These are phyloP conservation scores for Trichogramma pretiosum DNA, from an alignment of 1,140 invertebrate species.

Conservation along the genomic window DNA sequence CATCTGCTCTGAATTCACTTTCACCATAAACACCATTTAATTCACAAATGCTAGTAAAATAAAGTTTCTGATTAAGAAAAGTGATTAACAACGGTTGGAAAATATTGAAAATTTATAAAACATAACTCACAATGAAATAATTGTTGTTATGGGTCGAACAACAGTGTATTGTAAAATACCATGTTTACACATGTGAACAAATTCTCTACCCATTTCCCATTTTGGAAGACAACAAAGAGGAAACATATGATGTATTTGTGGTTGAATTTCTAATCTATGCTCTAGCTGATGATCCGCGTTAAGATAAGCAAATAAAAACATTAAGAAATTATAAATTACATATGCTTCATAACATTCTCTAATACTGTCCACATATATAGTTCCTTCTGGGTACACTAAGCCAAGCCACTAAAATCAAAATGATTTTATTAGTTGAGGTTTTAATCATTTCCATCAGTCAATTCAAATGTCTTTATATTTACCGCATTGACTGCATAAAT, in stretches of 20 bases:
- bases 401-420: constrained; percentile 65
- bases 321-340: constrained; percentile 98
- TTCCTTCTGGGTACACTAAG: constrained; percentile 68
- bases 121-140: constrained; percentile 74
- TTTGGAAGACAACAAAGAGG: constrained; percentile 74
- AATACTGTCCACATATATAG: constrained; percentile 85
- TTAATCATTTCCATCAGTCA: constrained; percentile 7
- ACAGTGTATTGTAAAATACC: constrained; percentile 92
- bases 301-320: constrained; percentile 84
- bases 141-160: constrained; percentile 77
- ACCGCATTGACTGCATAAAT: constrained; percentile 92
- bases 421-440: constrained; percentile 1
- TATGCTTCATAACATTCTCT: constrained; percentile 94
- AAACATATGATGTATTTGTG: constrained; percentile 76
- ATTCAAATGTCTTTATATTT: constrained; percentile 50
- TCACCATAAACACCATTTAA: constrained; percentile 78
- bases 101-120: not conserved
- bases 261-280: constrained; percentile 71
- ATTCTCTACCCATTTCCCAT: constrained; percentile 84
- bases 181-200: constrained; percentile 91
- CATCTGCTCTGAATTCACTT: constrained; percentile 74
- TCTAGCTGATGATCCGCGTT: constrained; percentile 76
- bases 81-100: not conserved
- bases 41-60: constrained; percentile 69
- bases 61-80: constrained; percentile 14